These are phyloP conservation scores for Vulpes vulpes DNA, from an alignment of 2,113 vertebrate genomes.

Conservation along the genomic window DNA sequence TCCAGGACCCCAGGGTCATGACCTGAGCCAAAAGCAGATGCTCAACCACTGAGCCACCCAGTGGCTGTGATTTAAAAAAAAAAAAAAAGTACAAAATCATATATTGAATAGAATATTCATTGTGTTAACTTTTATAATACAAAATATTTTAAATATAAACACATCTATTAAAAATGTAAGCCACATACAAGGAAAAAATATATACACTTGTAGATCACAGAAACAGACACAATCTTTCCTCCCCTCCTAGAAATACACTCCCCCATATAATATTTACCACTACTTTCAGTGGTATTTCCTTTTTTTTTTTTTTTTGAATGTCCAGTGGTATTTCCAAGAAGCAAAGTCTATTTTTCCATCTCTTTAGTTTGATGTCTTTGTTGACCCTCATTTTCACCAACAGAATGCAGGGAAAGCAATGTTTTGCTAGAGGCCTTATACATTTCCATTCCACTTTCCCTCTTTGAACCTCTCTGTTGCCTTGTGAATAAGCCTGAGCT, in stretches of 20 bases:
- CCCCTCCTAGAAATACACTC: background rate
- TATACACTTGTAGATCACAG: background rate
- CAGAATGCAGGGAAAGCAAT: background rate
- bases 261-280: background rate
- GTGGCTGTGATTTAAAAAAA: background rate
- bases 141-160: slow-evolving; percentile 21
- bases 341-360: background rate
- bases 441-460: background rate
- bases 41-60: too few relatives aligned
- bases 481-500: background rate
- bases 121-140: background rate
- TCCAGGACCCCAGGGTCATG: too few relatives aligned
- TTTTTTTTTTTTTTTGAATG: too few relatives aligned
- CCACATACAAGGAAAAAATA: background rate
- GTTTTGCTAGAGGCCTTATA: background rate
- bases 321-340: background rate
- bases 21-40: too few relatives aligned
- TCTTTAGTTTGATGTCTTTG: background rate
- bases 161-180: slow-evolving; percentile 15
- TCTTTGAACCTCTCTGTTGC: background rate
- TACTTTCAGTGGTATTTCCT: background rate
- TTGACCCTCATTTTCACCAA: background rate
- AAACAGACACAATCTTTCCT: background rate
- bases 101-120: slow-evolving; percentile 11
- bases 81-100: background rate